These are phyloP conservation scores for Rhabdornis inornatus DNA, from an alignment of 2,113 vertebrate genomes.

Conservation along the genomic window DNA sequence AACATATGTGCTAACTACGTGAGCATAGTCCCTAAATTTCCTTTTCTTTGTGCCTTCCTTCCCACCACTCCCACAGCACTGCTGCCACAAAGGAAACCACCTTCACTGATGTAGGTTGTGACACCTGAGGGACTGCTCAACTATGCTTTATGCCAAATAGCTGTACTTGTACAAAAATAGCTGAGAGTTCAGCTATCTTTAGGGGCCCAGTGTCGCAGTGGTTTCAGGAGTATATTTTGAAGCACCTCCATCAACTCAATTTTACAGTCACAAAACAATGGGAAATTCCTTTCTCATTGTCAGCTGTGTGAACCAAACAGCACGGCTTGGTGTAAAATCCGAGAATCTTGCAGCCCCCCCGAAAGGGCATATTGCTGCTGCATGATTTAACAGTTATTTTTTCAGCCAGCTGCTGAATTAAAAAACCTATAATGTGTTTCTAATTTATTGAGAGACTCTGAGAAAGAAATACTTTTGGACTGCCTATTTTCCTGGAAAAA, in stretches of 20 bases:
- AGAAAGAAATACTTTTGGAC: background rate
- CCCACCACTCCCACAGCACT: background rate
- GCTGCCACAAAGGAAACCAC: background rate
- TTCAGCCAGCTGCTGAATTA: background rate
- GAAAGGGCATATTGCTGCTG: background rate
- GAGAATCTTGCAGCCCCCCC: background rate
- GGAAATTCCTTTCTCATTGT: background rate
- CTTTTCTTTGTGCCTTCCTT: background rate
- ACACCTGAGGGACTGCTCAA: background rate
- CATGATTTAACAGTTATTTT: background rate
- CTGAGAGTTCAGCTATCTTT: background rate
- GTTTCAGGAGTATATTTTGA: background rate
- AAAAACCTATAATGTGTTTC: background rate
- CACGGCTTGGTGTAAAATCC: background rate
- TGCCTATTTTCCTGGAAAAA: background rate
- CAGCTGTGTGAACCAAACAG: background rate
- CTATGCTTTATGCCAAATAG: background rate
- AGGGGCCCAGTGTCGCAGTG: background rate
- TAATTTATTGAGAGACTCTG: background rate
- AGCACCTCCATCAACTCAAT: background rate
- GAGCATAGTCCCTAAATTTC: background rate
- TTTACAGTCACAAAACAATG: background rate
- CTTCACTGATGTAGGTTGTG: background rate
- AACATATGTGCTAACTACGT: background rate
- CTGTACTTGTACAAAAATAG: background rate